phyloP scores from a whole-genome alignment of 35 echinoderm and acorn worm genomes.

The Ophioderma brevispina region DNA sequence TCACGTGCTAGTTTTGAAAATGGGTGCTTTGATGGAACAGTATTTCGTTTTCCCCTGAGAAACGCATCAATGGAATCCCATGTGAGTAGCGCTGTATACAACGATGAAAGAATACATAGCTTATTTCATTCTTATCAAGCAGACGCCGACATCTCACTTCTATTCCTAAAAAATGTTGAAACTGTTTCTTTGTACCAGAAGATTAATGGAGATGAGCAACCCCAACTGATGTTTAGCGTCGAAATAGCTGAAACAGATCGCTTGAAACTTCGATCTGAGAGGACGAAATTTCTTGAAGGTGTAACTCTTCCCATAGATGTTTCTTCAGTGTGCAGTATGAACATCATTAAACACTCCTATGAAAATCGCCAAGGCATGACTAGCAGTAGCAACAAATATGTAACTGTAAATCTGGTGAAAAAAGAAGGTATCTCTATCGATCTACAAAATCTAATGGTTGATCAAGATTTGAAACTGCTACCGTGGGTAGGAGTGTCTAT shows the following conservation, averaged over 20 bases:
- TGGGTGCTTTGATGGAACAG: background rate
- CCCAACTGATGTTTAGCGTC: background rate
- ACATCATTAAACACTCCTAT: background rate
- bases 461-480: conserved; percentile 18
- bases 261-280: background rate
- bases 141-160: background rate
- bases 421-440: background rate
- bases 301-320: background rate
- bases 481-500: conserved; percentile 34
- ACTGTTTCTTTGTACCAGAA: background rate
- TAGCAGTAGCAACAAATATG: background rate
- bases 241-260: background rate
- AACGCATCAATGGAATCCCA: background rate
- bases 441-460: background rate
- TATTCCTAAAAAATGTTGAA: background rate
- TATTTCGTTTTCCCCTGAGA: background rate
- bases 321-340: background rate
- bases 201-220: background rate
- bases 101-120: background rate
- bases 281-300: background rate
- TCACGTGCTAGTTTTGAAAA: no score
- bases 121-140: background rate
- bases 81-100: background rate
- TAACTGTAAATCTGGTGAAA: background rate
- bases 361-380: background rate